Conservation (phyloP, 2,113 vertebrate genomes). For the Mus spicilegus region DNA sequence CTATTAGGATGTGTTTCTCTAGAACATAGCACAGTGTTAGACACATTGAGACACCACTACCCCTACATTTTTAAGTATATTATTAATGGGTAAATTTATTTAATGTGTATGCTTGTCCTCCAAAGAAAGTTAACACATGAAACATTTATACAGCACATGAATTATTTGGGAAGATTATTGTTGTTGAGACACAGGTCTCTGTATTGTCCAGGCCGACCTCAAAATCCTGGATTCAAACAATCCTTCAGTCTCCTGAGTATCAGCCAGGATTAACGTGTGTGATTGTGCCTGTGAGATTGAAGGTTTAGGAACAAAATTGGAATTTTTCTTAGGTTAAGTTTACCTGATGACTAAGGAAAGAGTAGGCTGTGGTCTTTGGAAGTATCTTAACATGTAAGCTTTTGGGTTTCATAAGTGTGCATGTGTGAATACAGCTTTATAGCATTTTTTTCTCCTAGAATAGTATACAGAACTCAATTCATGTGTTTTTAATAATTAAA, state of each 20-base stretch:
- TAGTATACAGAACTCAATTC: background rate
- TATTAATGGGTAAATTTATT: slow-evolving; percentile 96
- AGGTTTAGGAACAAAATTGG: slow-evolving; percentile 30
- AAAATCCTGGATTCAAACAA: background rate
- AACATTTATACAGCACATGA: slow-evolving; percentile 28
- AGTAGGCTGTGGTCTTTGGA: slow-evolving; percentile 42
- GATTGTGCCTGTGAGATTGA: background rate
- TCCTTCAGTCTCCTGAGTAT: background rate
- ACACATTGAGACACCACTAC: slow-evolving; percentile 90
- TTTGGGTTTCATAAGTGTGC: slow-evolving; percentile 8
- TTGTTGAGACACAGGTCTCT: background rate
- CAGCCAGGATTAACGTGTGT: background rate
- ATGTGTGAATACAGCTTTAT: background rate
- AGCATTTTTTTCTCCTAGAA: slow-evolving; percentile 26
- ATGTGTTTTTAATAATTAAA: slow-evolving; percentile 25
- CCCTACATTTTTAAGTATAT: slow-evolving; percentile 99
- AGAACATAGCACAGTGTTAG: background rate
- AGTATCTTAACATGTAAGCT: slow-evolving; percentile 28
- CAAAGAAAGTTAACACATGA: slow-evolving; percentile 29
- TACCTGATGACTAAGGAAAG: slow-evolving; percentile 16
- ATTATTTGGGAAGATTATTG: slow-evolving; percentile 43
- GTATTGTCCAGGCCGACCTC: background rate
- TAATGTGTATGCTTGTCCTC: slow-evolving; percentile 3
- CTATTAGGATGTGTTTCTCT: slow-evolving; percentile 57
- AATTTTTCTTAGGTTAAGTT: slow-evolving; percentile 36